A percentile compares a stretch with the other conserved stretches of the same genome.
phyloP scores from a whole-genome alignment of 2,888 invertebrate species.

The Drosophila antonietae region DNA sequence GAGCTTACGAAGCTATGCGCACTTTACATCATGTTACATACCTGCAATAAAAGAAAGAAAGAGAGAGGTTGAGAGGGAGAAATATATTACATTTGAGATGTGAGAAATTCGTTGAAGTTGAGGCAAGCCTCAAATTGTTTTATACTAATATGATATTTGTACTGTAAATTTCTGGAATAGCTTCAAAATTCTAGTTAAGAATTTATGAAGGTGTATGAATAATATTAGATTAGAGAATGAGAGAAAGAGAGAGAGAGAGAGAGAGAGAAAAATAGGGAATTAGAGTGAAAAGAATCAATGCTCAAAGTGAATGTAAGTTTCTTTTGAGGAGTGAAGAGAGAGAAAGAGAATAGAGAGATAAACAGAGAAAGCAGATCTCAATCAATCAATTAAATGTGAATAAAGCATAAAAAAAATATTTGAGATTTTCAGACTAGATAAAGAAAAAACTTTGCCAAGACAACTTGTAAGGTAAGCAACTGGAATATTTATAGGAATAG shows the following conservation, averaged over 20 bases:
- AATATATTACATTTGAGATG: background rate
- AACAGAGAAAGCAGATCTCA: background rate
- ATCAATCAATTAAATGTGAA: background rate
- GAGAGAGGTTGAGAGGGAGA: background rate
- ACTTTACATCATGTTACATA: constrained; percentile 41
- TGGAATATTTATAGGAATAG: background rate
- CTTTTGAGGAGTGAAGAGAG: no score
- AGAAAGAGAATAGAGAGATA: background rate
- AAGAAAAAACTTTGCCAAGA: no score
- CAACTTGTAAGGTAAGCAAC: background rate
- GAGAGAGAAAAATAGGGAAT: background rate
- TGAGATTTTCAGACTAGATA: background rate
- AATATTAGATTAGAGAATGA: background rate
- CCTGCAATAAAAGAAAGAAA: constrained; percentile 45
- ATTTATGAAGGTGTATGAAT: background rate
- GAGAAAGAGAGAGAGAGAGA: background rate
- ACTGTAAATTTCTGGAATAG: no score
- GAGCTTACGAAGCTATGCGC: constrained; percentile 1
- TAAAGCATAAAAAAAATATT: background rate
- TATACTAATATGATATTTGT: background rate
- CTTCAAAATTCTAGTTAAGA: no score
- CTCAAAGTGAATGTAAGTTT: background rate
- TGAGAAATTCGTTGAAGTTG: background rate
- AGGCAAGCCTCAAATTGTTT: background rate
- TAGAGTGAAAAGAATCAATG: background rate